These are phyloP conservation scores for Ptiloglossa arizonensis DNA, from an alignment of 1,140 invertebrate species.

Conservation along the genomic window DNA sequence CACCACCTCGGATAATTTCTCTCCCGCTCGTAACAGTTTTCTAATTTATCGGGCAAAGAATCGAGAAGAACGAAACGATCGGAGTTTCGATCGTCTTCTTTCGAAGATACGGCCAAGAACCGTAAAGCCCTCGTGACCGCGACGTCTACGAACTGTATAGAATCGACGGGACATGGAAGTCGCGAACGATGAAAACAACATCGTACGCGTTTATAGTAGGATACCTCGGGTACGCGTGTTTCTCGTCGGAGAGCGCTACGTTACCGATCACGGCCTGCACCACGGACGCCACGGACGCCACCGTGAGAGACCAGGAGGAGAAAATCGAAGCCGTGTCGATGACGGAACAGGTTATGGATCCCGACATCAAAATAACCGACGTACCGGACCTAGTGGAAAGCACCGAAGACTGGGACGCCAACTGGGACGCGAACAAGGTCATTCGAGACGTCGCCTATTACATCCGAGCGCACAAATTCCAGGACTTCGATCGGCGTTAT, in stretches of 20 bases:
- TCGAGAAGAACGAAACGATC: too few relatives aligned
- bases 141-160: background rate
- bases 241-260: background rate
- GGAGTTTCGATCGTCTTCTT: background rate
- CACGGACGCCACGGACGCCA: background rate
- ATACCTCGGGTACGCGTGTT: too few relatives aligned
- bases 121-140: too few relatives aligned
- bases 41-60: too few relatives aligned
- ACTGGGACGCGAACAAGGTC: conserved; percentile 69
- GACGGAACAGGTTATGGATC: conserved; percentile 68
- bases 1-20: too few relatives aligned
- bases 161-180: background rate
- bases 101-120: background rate
- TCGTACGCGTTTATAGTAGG: background rate
- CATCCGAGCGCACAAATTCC: conserved; percentile 84
- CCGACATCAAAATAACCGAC: conserved; percentile 63
- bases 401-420: conserved; percentile 47
- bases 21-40: too few relatives aligned
- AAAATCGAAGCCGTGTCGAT: conserved; percentile 40
- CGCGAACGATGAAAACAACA: background rate
- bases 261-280: too few relatives aligned
- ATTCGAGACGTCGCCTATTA: conserved; percentile 84
- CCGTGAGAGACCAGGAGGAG: background rate
- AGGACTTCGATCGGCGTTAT: conserved; percentile 84
- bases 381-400: conserved; percentile 56